Conservation (phyloP, 37 sponge, comb jelly and placozoan species). For the Dysidea cf. avara region DNA sequence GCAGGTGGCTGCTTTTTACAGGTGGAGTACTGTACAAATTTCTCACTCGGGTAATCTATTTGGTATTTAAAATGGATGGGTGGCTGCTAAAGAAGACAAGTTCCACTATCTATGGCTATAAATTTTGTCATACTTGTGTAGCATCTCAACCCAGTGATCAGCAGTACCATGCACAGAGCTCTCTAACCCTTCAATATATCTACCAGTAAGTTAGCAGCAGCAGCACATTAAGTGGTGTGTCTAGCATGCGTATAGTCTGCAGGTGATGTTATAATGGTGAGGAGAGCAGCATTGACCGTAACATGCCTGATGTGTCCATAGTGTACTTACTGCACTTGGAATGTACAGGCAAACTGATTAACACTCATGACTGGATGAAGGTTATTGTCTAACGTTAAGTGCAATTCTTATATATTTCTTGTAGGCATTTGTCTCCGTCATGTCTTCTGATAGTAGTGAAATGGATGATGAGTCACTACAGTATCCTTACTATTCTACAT, state of each 20-base stretch:
- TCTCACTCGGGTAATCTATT: too few species aligned
- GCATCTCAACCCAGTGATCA: conserved; percentile 33
- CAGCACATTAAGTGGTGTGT: neutral
- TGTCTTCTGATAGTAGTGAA: conserved; percentile 16
- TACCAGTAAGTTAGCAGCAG: conserved; percentile 43
- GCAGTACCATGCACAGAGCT: conserved; percentile 57
- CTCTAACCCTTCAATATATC: conserved; percentile 42
- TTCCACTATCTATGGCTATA: too few species aligned
- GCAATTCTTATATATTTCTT: neutral
- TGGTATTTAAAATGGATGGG: too few species aligned
- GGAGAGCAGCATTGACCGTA: neutral
- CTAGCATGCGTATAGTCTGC: conserved; percentile 2
- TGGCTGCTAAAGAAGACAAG: too few species aligned
- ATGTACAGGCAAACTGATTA: conserved; percentile 84
- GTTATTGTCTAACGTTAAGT: neutral
- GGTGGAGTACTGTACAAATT: too few species aligned
- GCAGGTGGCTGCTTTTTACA: too few species aligned
- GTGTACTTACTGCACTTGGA: conserved; percentile 79
- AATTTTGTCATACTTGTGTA: neutral
- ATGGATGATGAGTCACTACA: conserved; percentile 23
- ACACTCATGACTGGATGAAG: conserved; percentile 93
- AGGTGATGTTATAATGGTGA: conserved; percentile 5
- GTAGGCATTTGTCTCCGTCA: conserved; percentile 56
- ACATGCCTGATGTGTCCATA: conserved; percentile 77
- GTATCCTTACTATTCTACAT: too few species aligned